Base-by-base conservation (phyloP, 1,140 invertebrate genomes). In the Aporrectodea caliginosa region DNA sequence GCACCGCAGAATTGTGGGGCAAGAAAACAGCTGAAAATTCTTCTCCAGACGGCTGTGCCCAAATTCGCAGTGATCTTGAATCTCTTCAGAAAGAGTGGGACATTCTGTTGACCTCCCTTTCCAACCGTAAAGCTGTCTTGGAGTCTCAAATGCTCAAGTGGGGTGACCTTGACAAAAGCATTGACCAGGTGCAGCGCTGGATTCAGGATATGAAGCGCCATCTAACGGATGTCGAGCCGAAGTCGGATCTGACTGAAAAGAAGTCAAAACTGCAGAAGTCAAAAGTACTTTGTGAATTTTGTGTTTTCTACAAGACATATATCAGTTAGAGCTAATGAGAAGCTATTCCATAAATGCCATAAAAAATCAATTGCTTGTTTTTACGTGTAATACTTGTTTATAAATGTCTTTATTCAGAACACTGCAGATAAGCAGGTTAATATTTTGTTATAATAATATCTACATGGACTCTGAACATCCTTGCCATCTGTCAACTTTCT, bases 161-260 rank as follows among this genome's bases (percentile, higher is more conserved):
- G 86, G 85, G 85, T 2, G 86, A 87, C 79, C 87, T 84, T n/a
- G 95, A 97, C 86, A 97, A 96, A 85, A 95, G 93, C 85, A 94
- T 94, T 83, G 92, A 93, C 16, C 94, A 97, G 84, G 88, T 98
- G 2, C 93, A 96, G 85, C 93, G 96, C 90, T 97, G 96, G 95
- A 94, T 98, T n/a, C 93, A 92, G 58, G 96, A 98, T 83, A 91
- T 95, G 82, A 95, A 98, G 89, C 93, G 94, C 0, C 95, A 83
- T n/a, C 81, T 88, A 16, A 79, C 83, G 16, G 84, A 86, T 29
- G 82, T 82, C 31, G 84, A 86, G 73, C 83, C 84, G 30, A 86
- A 87, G 33, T 94, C 94, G 83, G 95, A 97, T 87, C 88, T 97
- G 14, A 93, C 93, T 79, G 95, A 97, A 84, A 97, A 97, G 88